Base-by-base conservation (phyloP, 2,888 invertebrate genomes). In the Craniophora ligustri region DNA sequence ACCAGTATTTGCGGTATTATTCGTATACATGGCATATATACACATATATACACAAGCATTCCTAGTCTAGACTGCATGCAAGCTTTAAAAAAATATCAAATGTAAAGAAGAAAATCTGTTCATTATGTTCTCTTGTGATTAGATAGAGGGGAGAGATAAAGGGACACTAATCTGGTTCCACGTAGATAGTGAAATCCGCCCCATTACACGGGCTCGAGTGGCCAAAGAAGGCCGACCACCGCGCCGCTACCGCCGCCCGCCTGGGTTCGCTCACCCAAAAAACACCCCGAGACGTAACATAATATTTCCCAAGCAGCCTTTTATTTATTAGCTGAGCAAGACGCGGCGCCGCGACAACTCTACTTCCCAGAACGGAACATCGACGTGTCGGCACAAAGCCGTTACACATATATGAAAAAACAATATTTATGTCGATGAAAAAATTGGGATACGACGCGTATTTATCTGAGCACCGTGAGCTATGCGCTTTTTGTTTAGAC, bases 271-370 rank as follows among this genome's bases (percentile, higher is more conserved):
- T 84, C 79, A 75, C 69, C 87, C 86, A 88, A 90, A 89, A 90
- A 89, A 87, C 86, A 84, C 81, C 85, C 87, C 82, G 75, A 85
- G 82, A 87, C 87, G 93, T 92, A 93, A 93, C 90, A 89, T 92
- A 92, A 93, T 93, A 93, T 92, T 91, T 91, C 88, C 91, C 90
- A 85, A 88, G 87, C 86, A 91, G 88, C 84, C 89, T 91, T 91
- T 92, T 92, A 92, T 92, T 92, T 92, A 93, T 92, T 89, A 87
- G 88, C 82, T 76, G 84, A 75, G 81, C 79, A 83, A 80, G 79
- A 81, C 70, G 67, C 80, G 91, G 92, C 92, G 92, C 93, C 93
- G 91, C 86, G 89, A 89, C 92, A 91, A 78, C 86, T 82, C 84
- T 77, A 79, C 88, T 92, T 92, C 92, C 82, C 85, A 89, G 92